A percentile compares a stretch with the other conserved stretches of the same genome.
Evolutionary conservation across 2,888 invertebrate species (phyloP).

Genomic region (Dryococelus australis): DNA sequence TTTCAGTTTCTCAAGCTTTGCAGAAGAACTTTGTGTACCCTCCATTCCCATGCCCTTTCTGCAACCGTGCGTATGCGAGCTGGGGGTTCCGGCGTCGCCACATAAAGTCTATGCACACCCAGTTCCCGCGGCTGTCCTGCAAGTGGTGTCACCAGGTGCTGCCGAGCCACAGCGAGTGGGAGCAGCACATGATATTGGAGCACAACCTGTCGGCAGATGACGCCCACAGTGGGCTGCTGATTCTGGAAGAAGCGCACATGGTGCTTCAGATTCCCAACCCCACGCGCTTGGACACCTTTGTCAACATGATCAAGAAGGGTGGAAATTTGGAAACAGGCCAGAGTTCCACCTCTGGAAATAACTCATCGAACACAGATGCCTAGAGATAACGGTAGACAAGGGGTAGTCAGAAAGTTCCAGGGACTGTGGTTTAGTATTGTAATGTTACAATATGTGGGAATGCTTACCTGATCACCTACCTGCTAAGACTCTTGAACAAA

Average conservation of each 20-base stretch:
- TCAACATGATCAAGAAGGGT: conserved; percentile 43
- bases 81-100: conserved; percentile 71
- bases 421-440: too few relatives aligned
- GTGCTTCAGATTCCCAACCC: conserved; percentile 59
- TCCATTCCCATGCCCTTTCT: conserved; percentile 70
- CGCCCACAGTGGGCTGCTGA: conserved; percentile 67
- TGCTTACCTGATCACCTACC: too few relatives aligned
- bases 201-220: conserved; percentile 67
- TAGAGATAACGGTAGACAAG: not conserved
- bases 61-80: conserved; percentile 68
- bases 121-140: conserved; percentile 53
- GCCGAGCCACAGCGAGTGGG: conserved; percentile 67
- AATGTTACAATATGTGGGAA: too few relatives aligned
- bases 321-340: not conserved
- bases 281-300: conserved; percentile 47
- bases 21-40: conserved; percentile 50
- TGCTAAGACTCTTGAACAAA: too few relatives aligned
- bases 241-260: conserved; percentile 70
- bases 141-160: conserved; percentile 57
- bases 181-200: conserved; percentile 64
- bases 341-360: conserved; percentile 12
- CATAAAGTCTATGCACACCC: conserved; percentile 67
- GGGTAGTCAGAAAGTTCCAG: too few relatives aligned
- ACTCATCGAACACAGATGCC: not conserved
- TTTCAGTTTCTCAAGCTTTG: not conserved